phyloP scores from a whole-genome alignment of 1,140 invertebrate genomes.

The Telenomus remus region DNA sequence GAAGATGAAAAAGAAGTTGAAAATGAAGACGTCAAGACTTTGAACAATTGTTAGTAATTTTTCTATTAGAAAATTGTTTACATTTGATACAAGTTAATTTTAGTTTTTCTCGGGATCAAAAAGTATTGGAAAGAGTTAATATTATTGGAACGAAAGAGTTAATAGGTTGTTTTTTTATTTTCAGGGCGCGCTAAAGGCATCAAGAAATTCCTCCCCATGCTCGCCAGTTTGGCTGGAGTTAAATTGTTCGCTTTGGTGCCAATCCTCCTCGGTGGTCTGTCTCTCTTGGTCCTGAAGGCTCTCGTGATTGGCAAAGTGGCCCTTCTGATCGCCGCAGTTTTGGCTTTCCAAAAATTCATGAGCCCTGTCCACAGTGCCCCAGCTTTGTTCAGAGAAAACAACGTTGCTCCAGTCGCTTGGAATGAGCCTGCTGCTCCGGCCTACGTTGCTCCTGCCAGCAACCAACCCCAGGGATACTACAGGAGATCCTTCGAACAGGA shows the following conservation, averaged over 20 bases:
- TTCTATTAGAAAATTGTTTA: too few relatives aligned
- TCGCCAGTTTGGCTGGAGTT: conserved; percentile 80
- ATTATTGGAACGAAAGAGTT: conserved; percentile 46
- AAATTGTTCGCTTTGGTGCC: conserved; percentile 83
- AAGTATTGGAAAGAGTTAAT: conserved; percentile 49
- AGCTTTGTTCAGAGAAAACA: conserved; percentile 55
- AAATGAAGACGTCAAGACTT: conserved; percentile 26
- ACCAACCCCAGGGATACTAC: conserved; percentile 75
- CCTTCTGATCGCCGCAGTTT: conserved; percentile 80
- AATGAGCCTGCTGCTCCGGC: conserved; percentile 65
- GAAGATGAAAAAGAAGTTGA: too few relatives aligned
- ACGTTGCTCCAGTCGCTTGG: conserved; percentile 21
- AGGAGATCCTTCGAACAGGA: conserved; percentile 76
- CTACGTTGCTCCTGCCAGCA: conserved; percentile 63
- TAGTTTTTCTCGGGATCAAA: not conserved
- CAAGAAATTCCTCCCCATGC: conserved; percentile 81
- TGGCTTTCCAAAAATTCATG: conserved; percentile 82
- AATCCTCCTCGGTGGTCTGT: conserved; percentile 81
- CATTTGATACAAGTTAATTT: too few relatives aligned
- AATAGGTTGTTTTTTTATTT: conserved; percentile 52
- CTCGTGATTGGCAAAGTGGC: conserved; percentile 85
- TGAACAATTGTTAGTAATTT: conserved; percentile 23
- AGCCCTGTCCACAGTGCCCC: conserved; percentile 76
- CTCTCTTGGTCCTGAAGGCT: conserved; percentile 84
- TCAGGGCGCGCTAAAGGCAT: conserved; percentile 80